phyloP scores from a whole-genome alignment of 1,140 invertebrate genomes.

The Dryas iulia region DNA sequence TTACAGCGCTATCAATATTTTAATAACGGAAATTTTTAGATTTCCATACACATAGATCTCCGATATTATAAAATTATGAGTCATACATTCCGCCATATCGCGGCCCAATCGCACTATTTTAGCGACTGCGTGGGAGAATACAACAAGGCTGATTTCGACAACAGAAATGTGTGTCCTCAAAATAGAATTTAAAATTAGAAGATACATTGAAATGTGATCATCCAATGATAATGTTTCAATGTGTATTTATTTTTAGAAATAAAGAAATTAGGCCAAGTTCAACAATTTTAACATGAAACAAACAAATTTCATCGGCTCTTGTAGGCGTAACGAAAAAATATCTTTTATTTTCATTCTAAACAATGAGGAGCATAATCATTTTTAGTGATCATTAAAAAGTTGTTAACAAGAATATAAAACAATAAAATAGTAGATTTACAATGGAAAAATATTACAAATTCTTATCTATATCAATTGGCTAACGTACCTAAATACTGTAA shows the following conservation, averaged over 20 bases:
- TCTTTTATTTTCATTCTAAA: neutral
- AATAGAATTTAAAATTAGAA: constrained; percentile 62
- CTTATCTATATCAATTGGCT: neutral
- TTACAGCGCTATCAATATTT: neutral
- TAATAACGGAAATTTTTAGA: neutral
- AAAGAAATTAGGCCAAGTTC: constrained; percentile 49
- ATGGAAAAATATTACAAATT: neutral
- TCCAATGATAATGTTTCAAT: constrained; percentile 28
- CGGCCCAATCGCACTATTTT: constrained; percentile 53
- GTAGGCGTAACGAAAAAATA: neutral
- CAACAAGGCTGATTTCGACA: constrained; percentile 71
- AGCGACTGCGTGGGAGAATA: constrained; percentile 61
- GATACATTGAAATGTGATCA: constrained; percentile 37
- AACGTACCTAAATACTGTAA: neutral
- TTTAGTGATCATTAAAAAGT: neutral
- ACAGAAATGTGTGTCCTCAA: constrained; percentile 54
- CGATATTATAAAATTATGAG: constrained; percentile 31
- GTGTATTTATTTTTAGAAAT: constrained; percentile 32
- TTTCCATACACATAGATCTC: constrained; percentile 12
- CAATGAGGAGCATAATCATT: neutral
- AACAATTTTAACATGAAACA: neutral
- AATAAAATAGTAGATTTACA: neutral
- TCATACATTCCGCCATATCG: constrained; percentile 52
- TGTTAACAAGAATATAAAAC: neutral
- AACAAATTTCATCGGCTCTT: neutral